phyloP scores from a whole-genome alignment of 2,888 invertebrate genomes.

The Lasius fuliginosus region DNA sequence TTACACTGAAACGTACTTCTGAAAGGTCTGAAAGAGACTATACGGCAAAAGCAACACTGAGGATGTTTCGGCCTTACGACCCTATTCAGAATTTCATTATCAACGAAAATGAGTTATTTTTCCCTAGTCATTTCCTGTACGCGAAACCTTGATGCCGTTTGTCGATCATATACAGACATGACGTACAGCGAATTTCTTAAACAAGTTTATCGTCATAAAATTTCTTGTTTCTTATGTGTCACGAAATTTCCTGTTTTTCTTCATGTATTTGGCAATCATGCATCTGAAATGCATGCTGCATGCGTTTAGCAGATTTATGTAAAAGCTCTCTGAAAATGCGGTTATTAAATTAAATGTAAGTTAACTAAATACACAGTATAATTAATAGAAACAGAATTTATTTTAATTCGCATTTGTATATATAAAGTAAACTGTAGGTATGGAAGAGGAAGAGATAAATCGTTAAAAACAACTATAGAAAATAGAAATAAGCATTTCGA shows the following conservation, averaged over 20 bases:
- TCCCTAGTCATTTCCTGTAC: conserved; percentile 83
- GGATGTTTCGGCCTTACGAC: conserved; percentile 78
- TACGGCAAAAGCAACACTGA: conserved; percentile 33
- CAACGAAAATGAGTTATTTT: conserved; percentile 62
- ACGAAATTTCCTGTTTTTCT: neutral
- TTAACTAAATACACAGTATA: too few species aligned
- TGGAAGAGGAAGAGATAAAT: too few species aligned
- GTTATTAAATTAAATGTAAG: too few species aligned
- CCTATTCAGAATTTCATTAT: conserved; percentile 81
- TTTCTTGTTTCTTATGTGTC: neutral
- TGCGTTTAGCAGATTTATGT: neutral
- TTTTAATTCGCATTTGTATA: too few species aligned
- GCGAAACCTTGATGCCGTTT: neutral
- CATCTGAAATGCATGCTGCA: neutral
- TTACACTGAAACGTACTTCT: conserved; percentile 42
- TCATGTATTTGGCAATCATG: neutral
- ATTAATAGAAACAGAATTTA: neutral
- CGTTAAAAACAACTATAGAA: too few species aligned
- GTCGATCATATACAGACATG: neutral
- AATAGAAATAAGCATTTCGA: too few species aligned
- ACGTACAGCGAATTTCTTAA: neutral
- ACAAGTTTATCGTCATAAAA: neutral
- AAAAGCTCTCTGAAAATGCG: too few species aligned
- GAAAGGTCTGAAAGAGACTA: conserved; percentile 48
- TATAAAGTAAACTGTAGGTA: too few species aligned